phyloP scores from a whole-genome alignment of 2,888 invertebrate species.

The Schizaphis graminum region DNA sequence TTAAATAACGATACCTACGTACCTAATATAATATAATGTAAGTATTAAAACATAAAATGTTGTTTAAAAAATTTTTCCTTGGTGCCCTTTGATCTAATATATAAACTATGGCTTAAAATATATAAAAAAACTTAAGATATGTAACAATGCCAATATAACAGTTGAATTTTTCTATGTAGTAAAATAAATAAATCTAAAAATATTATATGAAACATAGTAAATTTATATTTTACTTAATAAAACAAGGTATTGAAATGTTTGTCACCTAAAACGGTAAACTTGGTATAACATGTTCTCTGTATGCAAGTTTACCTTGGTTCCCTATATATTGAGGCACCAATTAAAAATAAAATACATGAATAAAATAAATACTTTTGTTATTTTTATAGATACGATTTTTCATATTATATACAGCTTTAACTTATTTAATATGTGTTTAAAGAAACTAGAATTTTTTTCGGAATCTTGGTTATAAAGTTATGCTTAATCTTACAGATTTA shows the following conservation, averaged over 20 bases:
- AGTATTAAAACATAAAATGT: not conserved
- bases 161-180: not conserved
- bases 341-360: conserved; percentile 40
- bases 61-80: not conserved
- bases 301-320: conserved; percentile 27
- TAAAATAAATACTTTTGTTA: not conserved
- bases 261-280: conserved; percentile 37
- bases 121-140: not conserved
- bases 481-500: not conserved
- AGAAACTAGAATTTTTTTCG: not conserved
- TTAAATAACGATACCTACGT: not conserved
- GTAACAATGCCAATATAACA: not conserved
- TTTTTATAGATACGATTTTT: not conserved
- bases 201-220: not conserved
- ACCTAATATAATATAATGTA: no score
- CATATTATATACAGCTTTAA: not conserved
- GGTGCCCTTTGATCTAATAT: not conserved
- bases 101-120: not conserved
- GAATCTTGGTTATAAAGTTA: not conserved
- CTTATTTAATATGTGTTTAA: not conserved
- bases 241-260: conserved; percentile 32
- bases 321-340: conserved; percentile 33
- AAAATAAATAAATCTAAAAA: not conserved
- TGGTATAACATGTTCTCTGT: not conserved
- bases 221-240: not conserved